A percentile compares a stretch with the other conserved stretches of the same genome.
phyloP scores from a whole-genome alignment of 2,113 vertebrate genomes.

The Laticauda colubrina region DNA sequence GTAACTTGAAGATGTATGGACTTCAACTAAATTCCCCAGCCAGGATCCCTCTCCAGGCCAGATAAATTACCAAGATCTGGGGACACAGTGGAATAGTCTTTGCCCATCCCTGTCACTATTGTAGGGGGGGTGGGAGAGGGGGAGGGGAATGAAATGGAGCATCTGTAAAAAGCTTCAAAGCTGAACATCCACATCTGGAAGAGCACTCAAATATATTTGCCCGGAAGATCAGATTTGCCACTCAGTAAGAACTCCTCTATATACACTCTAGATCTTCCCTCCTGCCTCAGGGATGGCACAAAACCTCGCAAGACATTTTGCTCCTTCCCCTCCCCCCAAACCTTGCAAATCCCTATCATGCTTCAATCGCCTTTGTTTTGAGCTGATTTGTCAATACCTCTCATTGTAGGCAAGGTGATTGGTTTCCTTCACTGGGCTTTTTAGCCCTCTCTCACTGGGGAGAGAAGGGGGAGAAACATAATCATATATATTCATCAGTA shows the following conservation, averaged over 20 bases:
- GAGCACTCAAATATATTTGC: neutral
- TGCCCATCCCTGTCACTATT: neutral
- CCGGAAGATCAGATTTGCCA: neutral
- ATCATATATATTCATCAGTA: neutral
- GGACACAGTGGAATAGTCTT: neutral
- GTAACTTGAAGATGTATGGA: neutral
- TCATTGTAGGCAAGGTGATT: neutral
- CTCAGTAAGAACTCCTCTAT: neutral
- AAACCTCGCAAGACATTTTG: neutral
- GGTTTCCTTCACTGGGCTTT: neutral
- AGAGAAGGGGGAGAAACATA: neutral
- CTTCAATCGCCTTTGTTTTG: neutral
- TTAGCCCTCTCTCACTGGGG: neutral
- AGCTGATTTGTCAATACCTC: neutral
- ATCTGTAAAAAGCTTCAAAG: neutral
- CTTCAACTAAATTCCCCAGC: neutral
- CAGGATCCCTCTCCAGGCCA: neutral
- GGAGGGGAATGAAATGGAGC: neutral
- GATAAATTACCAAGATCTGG: neutral
- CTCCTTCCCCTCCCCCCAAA: neutral
- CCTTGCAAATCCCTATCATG: neutral
- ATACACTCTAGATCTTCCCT: neutral
- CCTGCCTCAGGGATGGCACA: neutral
- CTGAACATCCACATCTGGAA: neutral
- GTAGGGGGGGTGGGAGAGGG: fast-evolving